Percentiles rank a stretch among this genome's conserved stretches.
Evolutionary conservation across 2,113 vertebrate species (phyloP).

Genomic region (Pogonocichla stellata): DNA sequence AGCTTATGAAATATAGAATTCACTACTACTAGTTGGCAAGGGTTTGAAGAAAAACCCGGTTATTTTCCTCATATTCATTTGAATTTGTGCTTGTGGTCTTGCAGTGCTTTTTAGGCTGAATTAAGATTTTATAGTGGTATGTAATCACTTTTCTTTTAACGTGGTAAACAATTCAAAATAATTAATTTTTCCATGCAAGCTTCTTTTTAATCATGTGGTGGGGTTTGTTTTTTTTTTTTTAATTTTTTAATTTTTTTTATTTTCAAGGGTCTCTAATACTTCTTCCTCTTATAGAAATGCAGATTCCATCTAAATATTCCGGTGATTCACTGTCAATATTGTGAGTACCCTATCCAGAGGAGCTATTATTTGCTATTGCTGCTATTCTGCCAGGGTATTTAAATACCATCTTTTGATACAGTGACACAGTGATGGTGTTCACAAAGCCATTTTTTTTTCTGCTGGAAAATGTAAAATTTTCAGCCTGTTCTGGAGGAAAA

Average conservation of each 20-base stretch:
- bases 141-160: background rate
- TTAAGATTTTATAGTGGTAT: background rate
- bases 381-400: background rate
- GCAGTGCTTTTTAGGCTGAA: background rate
- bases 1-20: background rate
- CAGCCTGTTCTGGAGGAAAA: background rate
- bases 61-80: background rate
- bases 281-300: background rate
- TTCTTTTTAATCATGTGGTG: background rate
- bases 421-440: background rate
- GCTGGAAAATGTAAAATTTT: background rate
- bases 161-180: background rate
- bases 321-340: background rate
- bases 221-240: no score
- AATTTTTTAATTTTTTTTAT: no score
- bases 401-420: background rate
- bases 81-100: background rate
- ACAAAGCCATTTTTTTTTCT: background rate
- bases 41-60: background rate
- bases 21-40: background rate
- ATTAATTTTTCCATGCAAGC: background rate
- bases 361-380: background rate
- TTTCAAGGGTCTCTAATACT: background rate
- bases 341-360: background rate
- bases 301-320: background rate